Evolutionary conservation across 2,113 vertebrate species (phyloP), one percentile per base, ranked within the genome.

Genomic region (Picathartes gymnocephalus): DNA sequence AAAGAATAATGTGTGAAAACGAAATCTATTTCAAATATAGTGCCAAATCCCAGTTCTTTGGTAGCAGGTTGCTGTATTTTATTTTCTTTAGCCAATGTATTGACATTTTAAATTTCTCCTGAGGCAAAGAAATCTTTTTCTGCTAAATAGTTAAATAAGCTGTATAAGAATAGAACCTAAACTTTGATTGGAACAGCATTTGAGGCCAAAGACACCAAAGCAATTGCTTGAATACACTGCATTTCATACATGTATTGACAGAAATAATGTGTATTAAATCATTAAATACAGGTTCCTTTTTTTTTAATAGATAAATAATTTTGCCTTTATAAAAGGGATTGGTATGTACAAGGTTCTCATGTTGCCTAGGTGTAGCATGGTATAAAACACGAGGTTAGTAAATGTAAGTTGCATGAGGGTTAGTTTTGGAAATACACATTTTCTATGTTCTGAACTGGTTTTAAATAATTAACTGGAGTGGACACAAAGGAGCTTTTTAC

Each of bases 81-180:
- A 54, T 71, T 96, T 94, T 88, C 39, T 51, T 48, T 45, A 70
- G 51, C 56, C 86, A 44, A 51, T 78, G 8, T 88, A 93, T 89
- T 56, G 78, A 72, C 79, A 79, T 82, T 92, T 94, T 92, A 58
- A 81, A 94, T 94, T 73, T 57, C 74, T 53, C 21, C 39, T 44
- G 13, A 85, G 81, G 60, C 53, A 76, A 81, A 62, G 70, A 85
- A 69, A 70, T 93, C 12, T 82, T 93, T 85, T 89, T 88, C 68
- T 94, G 30, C 62, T 92, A 91, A 94, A 74, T n/a, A 90, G 81
- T 87, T 93, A 73, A 89, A 81, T 90, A 82, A 94, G 47, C 79
- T 68, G n/a, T 28, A 31, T 88, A 79, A 65, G 93, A 93, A 92
- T 76, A 81, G 92, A 95, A 83, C 23, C 19, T 69, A 39, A 95